phyloP scores from a whole-genome alignment of 1,140 invertebrate species.

The Lineus longissimus region DNA sequence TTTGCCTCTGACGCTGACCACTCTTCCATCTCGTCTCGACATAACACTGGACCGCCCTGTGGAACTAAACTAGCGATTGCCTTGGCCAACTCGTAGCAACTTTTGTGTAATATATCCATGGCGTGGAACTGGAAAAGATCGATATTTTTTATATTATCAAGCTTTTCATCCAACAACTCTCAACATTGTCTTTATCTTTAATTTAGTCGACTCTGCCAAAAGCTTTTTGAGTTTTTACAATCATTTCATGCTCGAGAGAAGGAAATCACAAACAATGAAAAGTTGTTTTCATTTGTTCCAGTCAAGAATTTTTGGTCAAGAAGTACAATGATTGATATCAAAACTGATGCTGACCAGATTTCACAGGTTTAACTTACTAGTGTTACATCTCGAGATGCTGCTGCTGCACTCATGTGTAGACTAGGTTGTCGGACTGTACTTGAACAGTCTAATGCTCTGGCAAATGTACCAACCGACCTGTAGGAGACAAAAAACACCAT shows the following conservation, averaged over 20 bases:
- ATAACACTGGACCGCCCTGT: constrained; percentile 87
- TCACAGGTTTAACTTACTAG: constrained; percentile 74
- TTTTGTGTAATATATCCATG: constrained; percentile 94
- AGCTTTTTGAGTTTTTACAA: too few species aligned
- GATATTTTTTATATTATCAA: constrained; percentile 11
- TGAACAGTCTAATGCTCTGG: constrained; percentile 94
- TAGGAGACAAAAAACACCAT: constrained; percentile 6
- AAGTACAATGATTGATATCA: too few species aligned
- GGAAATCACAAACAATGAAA: too few species aligned
- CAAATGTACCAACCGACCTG: constrained; percentile 96
- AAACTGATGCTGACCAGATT: too few species aligned
- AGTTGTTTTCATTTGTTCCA: too few species aligned
- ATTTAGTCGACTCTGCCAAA: too few species aligned
- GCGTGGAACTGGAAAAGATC: constrained; percentile 79
- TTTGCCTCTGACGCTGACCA: constrained; percentile 99
- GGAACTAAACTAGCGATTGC: constrained; percentile 93
- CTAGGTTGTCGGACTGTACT: constrained; percentile 97
- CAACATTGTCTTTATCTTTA: too few species aligned
- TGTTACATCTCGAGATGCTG: constrained; percentile 96
- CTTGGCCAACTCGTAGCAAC: constrained; percentile 83
- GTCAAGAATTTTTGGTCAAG: too few species aligned
- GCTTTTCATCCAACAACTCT: too few species aligned
- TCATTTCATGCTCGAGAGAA: too few species aligned
- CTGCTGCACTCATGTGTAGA: constrained; percentile 97
- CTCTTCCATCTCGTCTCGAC: constrained; percentile 99